These are phyloP conservation scores for Listrodromus nycthemerus DNA, from an alignment of 2,888 invertebrate genomes.

Conservation along the genomic window DNA sequence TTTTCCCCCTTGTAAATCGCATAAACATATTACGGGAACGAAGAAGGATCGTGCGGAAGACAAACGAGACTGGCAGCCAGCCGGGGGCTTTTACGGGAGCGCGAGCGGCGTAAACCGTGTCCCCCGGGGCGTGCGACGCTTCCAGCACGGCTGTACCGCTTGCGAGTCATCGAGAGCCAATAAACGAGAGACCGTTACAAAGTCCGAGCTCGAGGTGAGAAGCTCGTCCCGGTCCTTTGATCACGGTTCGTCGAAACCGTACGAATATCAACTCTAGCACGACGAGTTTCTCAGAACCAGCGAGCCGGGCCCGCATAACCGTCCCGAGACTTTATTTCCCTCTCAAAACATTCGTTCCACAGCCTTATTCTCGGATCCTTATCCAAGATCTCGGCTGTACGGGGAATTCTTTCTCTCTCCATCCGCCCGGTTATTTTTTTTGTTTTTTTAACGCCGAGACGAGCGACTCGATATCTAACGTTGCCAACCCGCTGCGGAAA, in stretches of 20 bases:
- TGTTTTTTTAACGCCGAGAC: neutral
- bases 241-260: neutral
- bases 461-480: neutral
- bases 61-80: constrained; percentile 29
- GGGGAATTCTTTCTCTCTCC: neutral
- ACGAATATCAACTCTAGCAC: neutral
- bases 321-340: neutral
- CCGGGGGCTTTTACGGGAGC: constrained; percentile 10
- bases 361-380: neutral
- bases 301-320: neutral
- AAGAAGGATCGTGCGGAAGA: constrained; percentile 26
- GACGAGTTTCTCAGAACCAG: neutral
- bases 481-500: neutral
- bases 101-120: constrained; percentile 30
- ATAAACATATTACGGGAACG: constrained; percentile 39
- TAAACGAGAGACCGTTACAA: constrained; percentile 47
- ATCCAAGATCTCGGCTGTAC: neutral
- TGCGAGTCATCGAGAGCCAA: constrained; percentile 51
- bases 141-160: constrained; percentile 45
- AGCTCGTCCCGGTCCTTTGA: neutral
- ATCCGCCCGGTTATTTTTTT: neutral
- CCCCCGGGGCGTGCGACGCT: constrained; percentile 44
- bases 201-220: constrained; percentile 1
- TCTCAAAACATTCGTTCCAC: neutral
- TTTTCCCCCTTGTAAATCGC: neutral